Evolutionary conservation across 2,797 vertebrate species (phyloP).

Genomic region (Arctocebus calabarensis): DNA sequence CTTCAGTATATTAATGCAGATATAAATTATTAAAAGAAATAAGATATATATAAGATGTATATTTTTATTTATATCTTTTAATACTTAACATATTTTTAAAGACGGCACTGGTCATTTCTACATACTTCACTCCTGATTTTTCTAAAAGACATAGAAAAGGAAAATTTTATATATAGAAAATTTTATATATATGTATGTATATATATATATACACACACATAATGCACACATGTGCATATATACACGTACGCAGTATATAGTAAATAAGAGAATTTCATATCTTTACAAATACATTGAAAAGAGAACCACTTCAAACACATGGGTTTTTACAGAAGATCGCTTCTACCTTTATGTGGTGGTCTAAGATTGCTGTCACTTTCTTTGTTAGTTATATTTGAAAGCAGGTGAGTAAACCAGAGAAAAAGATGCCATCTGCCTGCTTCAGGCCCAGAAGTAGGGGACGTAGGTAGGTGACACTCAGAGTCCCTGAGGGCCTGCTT

Average conservation of each 20-base stretch:
- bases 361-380: slow-evolving; percentile 78
- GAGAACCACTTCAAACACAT: slow-evolving; percentile 81
- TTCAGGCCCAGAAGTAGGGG: slow-evolving; percentile 72
- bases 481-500: background rate
- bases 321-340: slow-evolving; percentile 59
- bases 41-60: background rate
- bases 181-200: background rate
- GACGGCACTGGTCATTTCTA: background rate
- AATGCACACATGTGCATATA: background rate
- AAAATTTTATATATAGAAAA: background rate
- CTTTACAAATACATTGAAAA: slow-evolving; percentile 65
- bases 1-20: background rate
- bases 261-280: slow-evolving; percentile 78
- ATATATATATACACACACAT: background rate
- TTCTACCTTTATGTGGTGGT: slow-evolving; percentile 76
- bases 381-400: slow-evolving; percentile 84
- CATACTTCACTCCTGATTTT: slow-evolving; percentile 42
- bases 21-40: background rate
- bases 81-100: background rate
- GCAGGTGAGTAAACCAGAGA: slow-evolving; percentile 81
- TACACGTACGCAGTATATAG: background rate
- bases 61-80: background rate
- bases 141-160: slow-evolving; percentile 68
- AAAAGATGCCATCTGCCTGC: slow-evolving; percentile 70
- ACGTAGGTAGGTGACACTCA: background rate